Evolutionary conservation across 2,888 invertebrate species (phyloP), one percentile per base, ranked within the genome.

Genomic region (Xestia xanthographa): DNA sequence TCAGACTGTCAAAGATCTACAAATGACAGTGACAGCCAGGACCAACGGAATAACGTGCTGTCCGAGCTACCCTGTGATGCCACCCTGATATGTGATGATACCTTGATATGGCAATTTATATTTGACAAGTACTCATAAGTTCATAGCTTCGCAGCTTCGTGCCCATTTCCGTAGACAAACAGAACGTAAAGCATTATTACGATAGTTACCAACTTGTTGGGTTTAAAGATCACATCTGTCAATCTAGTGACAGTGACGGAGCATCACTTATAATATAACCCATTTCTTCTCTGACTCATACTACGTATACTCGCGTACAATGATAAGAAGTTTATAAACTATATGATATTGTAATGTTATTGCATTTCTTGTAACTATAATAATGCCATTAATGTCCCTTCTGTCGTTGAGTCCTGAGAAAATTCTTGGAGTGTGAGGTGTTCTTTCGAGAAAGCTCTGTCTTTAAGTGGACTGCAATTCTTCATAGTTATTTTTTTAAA

Each of bases 271-370:
- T 70, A 71, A 62, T 50, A 56, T 62, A 73, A 72, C 74, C 79
- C 67, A 79, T 79, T 69, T 85, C 79, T 79, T 62, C 53, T 34
- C 53, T 86, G 85, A 85, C 77, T 83, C 85, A 85, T 72, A 74
- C 68, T 69, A 26, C 1, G 34, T 34, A 34, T 34, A 60, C 68
- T 48, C n/a, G 63, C 38, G 66, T 65, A 53, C 20, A 62, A 50
- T 73, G 71, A 84, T 79, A 84, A 82, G 34, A 72, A 62, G 66
- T 68, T 66, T 65, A 73, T 80, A 56, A 68, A 68, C 45, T 71
- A 56, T 29, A 26, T 50, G 41, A 22, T 75, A 17, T 65, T 72
- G 38, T 68, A 48, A 72, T 83, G 65, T 83, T 62, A 68, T 53
- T 72, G 53, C 14, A 66, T 72, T 62, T 63, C 70, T 80, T 43